Percentiles rank a stretch among this genome's conserved stretches.
Evolutionary conservation across 2,888 invertebrate species (phyloP).

Genomic region (Tanytarsus gracilentus): DNA sequence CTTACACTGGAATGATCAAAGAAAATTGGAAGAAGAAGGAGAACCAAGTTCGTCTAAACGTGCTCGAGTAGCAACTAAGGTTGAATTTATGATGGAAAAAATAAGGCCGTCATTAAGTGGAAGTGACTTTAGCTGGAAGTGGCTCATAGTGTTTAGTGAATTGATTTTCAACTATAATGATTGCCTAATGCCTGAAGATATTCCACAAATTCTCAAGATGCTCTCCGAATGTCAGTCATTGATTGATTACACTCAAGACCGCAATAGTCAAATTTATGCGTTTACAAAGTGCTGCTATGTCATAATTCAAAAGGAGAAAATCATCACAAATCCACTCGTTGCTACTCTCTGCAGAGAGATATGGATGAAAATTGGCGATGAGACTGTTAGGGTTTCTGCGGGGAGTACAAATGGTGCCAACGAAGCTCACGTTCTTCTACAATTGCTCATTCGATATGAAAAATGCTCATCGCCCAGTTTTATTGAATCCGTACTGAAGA

Average conservation of each 20-base stretch:
- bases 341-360: not conserved
- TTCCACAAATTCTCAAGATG: not conserved
- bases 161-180: conserved; percentile 1
- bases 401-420: not conserved
- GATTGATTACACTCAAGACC: not conserved
- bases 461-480: not conserved
- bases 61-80: not conserved
- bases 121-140: conserved; percentile 6
- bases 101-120: not conserved
- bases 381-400: not conserved
- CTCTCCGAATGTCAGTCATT: not conserved
- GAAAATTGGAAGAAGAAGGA: not conserved
- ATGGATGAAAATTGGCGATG: conserved; percentile 8
- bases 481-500: conserved; percentile 4
- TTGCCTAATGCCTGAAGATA: not conserved
- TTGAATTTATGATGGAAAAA: not conserved
- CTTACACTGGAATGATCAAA: not conserved
- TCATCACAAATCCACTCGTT: not conserved
- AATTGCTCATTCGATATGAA: not conserved
- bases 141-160: conserved; percentile 6
- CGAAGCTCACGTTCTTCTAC: not conserved
- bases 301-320: not conserved
- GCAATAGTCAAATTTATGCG: conserved; percentile 8
- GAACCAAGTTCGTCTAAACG: not conserved
- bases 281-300: conserved; percentile 12